Evolutionary conservation across 2,888 invertebrate species (phyloP).

Genomic region (Carpatolechia fugitivella): DNA sequence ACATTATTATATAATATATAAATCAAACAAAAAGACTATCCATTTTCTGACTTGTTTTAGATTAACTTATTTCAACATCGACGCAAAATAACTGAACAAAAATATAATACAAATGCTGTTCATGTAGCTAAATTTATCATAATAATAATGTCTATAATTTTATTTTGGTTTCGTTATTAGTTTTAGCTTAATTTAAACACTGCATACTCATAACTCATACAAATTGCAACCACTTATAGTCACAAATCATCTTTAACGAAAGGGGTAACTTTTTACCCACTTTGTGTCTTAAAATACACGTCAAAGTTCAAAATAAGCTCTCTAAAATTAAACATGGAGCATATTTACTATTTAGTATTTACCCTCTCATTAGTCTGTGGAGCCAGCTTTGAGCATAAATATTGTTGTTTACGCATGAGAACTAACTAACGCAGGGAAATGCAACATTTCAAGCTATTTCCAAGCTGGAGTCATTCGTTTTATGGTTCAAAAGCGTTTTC

Average conservation of each 20-base stretch:
- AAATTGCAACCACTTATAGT: not conserved
- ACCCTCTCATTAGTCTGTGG: not conserved
- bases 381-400: slow-evolving; percentile 10
- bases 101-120: too few species aligned
- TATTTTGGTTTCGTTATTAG: too few species aligned
- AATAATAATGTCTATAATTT: too few species aligned
- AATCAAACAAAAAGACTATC: too few species aligned
- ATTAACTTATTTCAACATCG: too few species aligned
- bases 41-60: too few species aligned
- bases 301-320: not conserved
- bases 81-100: too few species aligned
- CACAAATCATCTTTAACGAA: not conserved
- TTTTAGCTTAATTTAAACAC: too few species aligned
- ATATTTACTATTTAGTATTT: slow-evolving; percentile 3
- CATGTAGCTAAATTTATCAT: too few species aligned
- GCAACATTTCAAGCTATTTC: slow-evolving; percentile 19
- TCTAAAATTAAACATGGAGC: not conserved
- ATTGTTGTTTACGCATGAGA: slow-evolving; percentile 4
- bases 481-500: not conserved
- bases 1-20: too few species aligned
- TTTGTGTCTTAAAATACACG: not conserved
- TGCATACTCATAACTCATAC: not conserved
- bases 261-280: not conserved
- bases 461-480: not conserved
- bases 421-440: slow-evolving; percentile 15